Conservation (phyloP, 1,140 invertebrate species). For the Scylla paramamosain region DNA sequence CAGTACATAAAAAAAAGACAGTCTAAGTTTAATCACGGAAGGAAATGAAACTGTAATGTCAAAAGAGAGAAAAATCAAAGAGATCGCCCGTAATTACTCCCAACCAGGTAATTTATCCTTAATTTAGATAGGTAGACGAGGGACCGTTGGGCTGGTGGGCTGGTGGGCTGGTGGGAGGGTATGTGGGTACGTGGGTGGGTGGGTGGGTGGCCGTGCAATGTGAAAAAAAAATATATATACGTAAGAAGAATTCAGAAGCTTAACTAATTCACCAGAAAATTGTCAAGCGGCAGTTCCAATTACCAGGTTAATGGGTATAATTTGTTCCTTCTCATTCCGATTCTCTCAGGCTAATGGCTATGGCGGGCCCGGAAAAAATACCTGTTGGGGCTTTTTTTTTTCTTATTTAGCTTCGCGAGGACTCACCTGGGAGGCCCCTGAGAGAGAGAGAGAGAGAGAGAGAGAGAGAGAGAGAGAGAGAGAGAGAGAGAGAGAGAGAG, state of each 20-base stretch:
- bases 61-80: neutral
- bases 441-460: conserved; percentile 35
- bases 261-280: conserved; percentile 60
- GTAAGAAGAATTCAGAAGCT: conserved; percentile 17
- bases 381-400: neutral
- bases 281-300: conserved; percentile 31
- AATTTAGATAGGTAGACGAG: conserved; percentile 27
- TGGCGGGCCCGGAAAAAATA: neutral
- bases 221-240: neutral
- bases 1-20: neutral
- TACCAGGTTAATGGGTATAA: conserved; percentile 51
- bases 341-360: conserved; percentile 49
- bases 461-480: conserved; percentile 41
- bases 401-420: neutral
- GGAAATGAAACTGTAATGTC: conserved; percentile 14
- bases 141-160: neutral
- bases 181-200: neutral
- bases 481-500: conserved; percentile 40
- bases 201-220: neutral
- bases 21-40: neutral
- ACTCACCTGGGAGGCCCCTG: neutral
- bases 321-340: conserved; percentile 40
- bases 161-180: too few species aligned
- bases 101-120: conserved; percentile 39
- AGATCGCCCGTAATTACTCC: conserved; percentile 18